These are phyloP conservation scores for Hippocampus abdominalis DNA, from an alignment of 2,113 vertebrate species.

Conservation along the genomic window DNA sequence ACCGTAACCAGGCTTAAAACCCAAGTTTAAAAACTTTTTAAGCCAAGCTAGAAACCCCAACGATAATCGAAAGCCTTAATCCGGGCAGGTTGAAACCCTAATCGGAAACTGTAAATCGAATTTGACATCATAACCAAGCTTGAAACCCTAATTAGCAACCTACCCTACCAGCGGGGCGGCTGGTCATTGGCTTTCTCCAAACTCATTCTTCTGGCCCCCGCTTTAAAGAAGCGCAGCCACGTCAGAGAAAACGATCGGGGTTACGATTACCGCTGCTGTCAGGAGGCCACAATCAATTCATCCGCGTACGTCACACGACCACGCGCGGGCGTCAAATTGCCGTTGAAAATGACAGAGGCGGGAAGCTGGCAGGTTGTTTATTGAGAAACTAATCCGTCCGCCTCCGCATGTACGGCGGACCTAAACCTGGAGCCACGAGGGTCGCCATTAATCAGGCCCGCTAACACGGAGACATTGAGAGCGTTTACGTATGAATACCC, in stretches of 20 bases:
- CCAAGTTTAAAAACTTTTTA: too few relatives aligned
- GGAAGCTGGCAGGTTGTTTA: conserved; percentile 59
- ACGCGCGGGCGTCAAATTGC: conserved; percentile 48
- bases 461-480: conserved; percentile 31
- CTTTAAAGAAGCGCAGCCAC: conserved; percentile 7
- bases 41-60: too few relatives aligned
- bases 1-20: background rate
- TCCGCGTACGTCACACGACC: conserved; percentile 25
- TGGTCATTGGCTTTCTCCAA: conserved; percentile 3
- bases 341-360: conserved; percentile 44
- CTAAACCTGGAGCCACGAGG: conserved; percentile 10
- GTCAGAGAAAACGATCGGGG: conserved; percentile 28
- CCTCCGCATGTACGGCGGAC: conserved; percentile 39
- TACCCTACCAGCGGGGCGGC: too few relatives aligned
- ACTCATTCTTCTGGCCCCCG: conserved; percentile 19
- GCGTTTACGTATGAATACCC: background rate
- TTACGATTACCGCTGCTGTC: conserved; percentile 23
- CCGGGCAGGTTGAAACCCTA: too few relatives aligned
- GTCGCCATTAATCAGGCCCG: conserved; percentile 44
- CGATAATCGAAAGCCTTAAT: too few relatives aligned
- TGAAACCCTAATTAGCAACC: too few relatives aligned
- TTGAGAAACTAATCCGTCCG: conserved; percentile 63
- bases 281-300: conserved; percentile 29
- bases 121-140: too few relatives aligned
- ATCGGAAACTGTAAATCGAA: too few relatives aligned